Conservation (phyloP, 2,888 invertebrate genomes). For the Eupelmus urozonus region DNA sequence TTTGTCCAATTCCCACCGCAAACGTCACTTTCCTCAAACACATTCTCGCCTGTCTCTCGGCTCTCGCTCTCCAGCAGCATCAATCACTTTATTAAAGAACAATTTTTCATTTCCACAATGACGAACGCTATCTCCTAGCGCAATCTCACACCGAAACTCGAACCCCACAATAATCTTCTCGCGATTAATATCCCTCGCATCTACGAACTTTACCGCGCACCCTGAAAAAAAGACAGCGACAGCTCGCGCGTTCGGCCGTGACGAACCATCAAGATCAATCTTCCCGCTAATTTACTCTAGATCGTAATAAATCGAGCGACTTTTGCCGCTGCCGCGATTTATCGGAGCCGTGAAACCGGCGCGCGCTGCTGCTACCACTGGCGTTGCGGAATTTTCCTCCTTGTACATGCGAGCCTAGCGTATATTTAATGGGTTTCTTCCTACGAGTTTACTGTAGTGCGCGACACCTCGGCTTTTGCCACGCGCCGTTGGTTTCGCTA, state of each 20-base stretch:
- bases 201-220: too few species aligned
- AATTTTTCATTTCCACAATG: conserved; percentile 15
- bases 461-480: too few species aligned
- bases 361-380: background rate
- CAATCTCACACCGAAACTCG: too few species aligned
- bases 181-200: too few species aligned
- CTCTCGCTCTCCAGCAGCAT: background rate
- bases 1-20: background rate
- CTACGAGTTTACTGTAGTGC: too few species aligned
- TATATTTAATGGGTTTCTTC: background rate
- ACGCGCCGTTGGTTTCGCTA: too few species aligned
- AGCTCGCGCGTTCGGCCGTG: background rate
- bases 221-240: too few species aligned
- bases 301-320: conserved; percentile 5
- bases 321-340: background rate
- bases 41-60: background rate
- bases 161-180: too few species aligned
- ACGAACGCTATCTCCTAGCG: too few species aligned
- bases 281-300: conserved; percentile 4
- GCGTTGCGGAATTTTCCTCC: conserved; percentile 11
- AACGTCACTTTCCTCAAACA: conserved; percentile 6
- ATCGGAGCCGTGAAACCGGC: conserved; percentile 2
- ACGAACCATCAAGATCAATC: conserved; percentile 30
- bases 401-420: background rate
- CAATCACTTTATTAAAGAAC: conserved; percentile 26